Percentiles rank a stretch among this genome's conserved stretches.
Evolutionary conservation across 2,888 invertebrate species (phyloP).

Genomic region (Mactromeris polynyma): DNA sequence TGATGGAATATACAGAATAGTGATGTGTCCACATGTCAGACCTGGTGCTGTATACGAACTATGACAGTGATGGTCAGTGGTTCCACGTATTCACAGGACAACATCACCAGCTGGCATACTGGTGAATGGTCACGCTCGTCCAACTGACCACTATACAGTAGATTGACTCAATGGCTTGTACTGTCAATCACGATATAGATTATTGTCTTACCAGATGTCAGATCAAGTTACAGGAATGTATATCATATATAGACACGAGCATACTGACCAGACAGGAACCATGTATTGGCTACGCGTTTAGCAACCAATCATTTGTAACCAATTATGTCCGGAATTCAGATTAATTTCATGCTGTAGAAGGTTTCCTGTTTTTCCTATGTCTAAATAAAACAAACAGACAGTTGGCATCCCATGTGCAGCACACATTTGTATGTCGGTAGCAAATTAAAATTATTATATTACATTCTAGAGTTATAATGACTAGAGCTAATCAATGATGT

Average conservation of each 20-base stretch:
- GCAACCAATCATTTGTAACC: slow-evolving; percentile 31
- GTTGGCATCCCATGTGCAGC: neutral
- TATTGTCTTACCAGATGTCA: neutral
- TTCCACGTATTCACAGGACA: neutral
- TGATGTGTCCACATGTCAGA: neutral
- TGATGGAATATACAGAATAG: neutral
- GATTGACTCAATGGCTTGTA: neutral
- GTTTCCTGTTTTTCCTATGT: neutral
- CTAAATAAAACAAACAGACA: slow-evolving; percentile 1
- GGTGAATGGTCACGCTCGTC: neutral
- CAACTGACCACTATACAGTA: neutral
- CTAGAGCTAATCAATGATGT: too few species aligned
- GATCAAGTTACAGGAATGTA: neutral
- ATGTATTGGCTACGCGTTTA: neutral
- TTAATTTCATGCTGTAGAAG: slow-evolving; percentile 25
- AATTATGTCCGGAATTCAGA: neutral
- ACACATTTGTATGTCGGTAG: too few species aligned
- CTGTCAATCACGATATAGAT: neutral
- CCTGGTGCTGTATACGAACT: neutral
- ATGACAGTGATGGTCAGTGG: neutral
- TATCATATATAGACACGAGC: neutral
- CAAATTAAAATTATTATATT: too few species aligned
- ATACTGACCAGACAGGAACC: neutral
- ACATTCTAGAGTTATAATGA: too few species aligned
- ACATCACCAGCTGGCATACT: neutral